Conservation (phyloP, 1,140 invertebrate genomes). For the Drosophila erecta region DNA sequence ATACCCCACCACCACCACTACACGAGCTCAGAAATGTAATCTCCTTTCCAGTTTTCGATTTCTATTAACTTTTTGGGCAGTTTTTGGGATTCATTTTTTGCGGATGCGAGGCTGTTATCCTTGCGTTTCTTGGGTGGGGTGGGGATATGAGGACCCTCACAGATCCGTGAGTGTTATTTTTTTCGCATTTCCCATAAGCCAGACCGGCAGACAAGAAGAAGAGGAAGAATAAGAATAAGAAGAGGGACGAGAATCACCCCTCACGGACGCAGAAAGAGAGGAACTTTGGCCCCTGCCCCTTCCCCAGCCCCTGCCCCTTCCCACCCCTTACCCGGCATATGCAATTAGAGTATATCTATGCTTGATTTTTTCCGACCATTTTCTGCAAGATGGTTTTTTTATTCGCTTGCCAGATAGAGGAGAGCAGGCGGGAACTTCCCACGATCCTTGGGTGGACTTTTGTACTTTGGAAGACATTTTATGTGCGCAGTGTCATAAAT, state of each 20-base stretch:
- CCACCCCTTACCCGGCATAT: slow-evolving; percentile 16
- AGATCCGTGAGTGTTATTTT: slow-evolving; percentile 46
- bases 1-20: slow-evolving; percentile 3
- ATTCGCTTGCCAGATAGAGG: slow-evolving; percentile 11
- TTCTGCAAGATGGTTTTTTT: slow-evolving; percentile 30
- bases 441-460: slow-evolving; percentile 76
- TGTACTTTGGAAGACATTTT: slow-evolving; percentile 62
- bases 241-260: slow-evolving; percentile 21
- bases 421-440: slow-evolving; percentile 65
- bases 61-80: slow-evolving; percentile 26
- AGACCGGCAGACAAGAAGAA: slow-evolving; percentile 26
- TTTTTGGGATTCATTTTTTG: slow-evolving; percentile 27
- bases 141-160: neutral
- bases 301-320: slow-evolving; percentile 2
- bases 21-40: slow-evolving; percentile 27
- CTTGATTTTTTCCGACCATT: slow-evolving; percentile 31
- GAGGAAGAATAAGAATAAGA: neutral
- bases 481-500: slow-evolving; percentile 69
- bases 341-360: slow-evolving; percentile 56
- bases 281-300: slow-evolving; percentile 30
- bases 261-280: slow-evolving; percentile 12
- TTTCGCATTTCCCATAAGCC: slow-evolving; percentile 43
- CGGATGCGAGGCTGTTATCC: slow-evolving; percentile 20
- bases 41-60: slow-evolving; percentile 45
- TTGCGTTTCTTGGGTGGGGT: slow-evolving; percentile 7